Evolutionary conservation across 1,140 invertebrate species (phyloP), one percentile per base, ranked within the genome.

Genomic region (Eueides isabella): DNA sequence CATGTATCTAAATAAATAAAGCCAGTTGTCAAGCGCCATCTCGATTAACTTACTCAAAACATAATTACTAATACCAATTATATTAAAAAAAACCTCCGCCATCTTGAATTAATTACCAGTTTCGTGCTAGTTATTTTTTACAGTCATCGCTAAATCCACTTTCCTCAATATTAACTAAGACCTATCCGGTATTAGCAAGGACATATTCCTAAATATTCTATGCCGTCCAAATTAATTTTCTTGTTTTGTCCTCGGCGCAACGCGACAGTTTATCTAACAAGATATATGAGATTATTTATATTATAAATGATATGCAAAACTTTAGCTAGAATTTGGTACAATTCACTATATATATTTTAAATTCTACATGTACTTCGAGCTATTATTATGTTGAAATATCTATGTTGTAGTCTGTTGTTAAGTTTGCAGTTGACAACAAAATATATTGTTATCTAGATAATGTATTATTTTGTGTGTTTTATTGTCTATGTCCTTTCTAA

Each of bases 371-470:
- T 79, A 81, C 81, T 89, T 86, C 67, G 82, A 78, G 82, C 85
- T 82, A 82, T 81, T 81, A 74, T 92, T 89, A 78, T 77, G 85
- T 92, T 90, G 80, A 83, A 79, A 86, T 63, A 71, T 75, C 86
- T 91, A 88, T 91, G 87, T 91, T 85, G 87, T 92, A 90, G 89
- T 89, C 85, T 89, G 89, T 93, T 93, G 91, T 93, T 93, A 92
- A 92, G 91, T 93, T 93, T 93, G 89, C 90, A 90, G 87, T 92
- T 92, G 88, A 89, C 91, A 84, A 91, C 88, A 91, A 92, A 92
- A 92, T 93, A 93, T 92, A 93, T 92, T 93, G 91, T 93, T 93
- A 92, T 89, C 89, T 92, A 93, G 89, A 92, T 89, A 86, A 80
- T 76, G 44, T 63, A 31, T 63, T 63, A 30, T 31, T 63, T n/a